Evolutionary conservation across 92 coral and sea anemone species (phyloP).

Genomic region (Porites lobata): DNA sequence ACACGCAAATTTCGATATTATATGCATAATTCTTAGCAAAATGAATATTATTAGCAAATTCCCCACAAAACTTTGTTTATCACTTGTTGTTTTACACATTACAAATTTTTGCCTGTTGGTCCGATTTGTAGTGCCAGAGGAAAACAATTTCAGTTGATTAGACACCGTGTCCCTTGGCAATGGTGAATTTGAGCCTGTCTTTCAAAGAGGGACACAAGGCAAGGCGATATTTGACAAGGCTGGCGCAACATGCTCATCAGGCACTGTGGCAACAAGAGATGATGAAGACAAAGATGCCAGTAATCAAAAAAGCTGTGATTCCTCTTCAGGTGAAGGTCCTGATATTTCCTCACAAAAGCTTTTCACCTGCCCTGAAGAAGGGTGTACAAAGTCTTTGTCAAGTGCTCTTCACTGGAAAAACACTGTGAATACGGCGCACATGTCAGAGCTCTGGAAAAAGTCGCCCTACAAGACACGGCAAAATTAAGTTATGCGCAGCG

Average conservation of each 20-base stretch:
- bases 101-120: too few species aligned
- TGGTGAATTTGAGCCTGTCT: not conserved
- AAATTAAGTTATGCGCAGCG: not conserved
- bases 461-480: slow-evolving; percentile 15
- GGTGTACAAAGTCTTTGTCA: slow-evolving; percentile 34
- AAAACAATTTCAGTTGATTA: not conserved
- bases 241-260: not conserved
- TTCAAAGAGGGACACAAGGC: not conserved
- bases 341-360: slow-evolving; percentile 2
- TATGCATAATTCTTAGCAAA: too few species aligned
- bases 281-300: not conserved
- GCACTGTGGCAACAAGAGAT: too few species aligned
- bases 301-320: not conserved
- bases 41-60: too few species aligned
- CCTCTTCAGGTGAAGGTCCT: not conserved
- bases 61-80: too few species aligned
- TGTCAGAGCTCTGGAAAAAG: slow-evolving; percentile 3
- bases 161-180: not conserved
- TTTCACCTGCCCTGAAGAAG: slow-evolving; percentile 57
- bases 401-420: slow-evolving; percentile 11
- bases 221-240: not conserved
- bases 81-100: too few species aligned
- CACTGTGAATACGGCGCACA: slow-evolving; percentile 18
- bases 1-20: too few species aligned
- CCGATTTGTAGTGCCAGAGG: too few species aligned